Percentiles rank a stretch among this genome's conserved stretches.
Evolutionary conservation across 2,113 vertebrate species (phyloP).

Genomic region (Mobula hypostoma): DNA sequence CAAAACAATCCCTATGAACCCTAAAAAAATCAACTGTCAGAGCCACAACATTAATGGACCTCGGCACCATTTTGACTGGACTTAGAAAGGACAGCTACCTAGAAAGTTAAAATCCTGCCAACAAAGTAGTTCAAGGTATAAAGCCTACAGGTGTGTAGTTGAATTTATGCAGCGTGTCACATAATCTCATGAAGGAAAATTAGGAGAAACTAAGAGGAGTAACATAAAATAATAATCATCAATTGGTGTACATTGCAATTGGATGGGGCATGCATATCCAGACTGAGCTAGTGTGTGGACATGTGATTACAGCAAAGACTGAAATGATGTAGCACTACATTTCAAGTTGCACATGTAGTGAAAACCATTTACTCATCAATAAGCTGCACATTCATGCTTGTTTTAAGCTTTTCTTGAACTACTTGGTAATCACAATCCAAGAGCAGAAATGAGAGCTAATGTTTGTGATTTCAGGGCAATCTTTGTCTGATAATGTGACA

Average conservation of each 20-base stretch:
- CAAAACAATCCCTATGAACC: no score
- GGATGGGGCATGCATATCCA: neutral
- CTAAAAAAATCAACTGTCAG: no score
- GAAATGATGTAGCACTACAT: neutral
- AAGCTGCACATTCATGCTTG: no score
- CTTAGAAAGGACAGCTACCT: neutral
- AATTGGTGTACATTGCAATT: neutral
- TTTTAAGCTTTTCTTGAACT: no score
- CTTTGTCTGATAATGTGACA: no score
- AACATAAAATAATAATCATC: neutral
- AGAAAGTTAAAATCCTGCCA: neutral
- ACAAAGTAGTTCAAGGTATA: neutral
- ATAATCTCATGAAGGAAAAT: no score
- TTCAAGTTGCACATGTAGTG: neutral
- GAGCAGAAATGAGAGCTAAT: no score
- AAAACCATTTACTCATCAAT: neutral
- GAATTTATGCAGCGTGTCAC: no score
- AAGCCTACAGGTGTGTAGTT: no score
- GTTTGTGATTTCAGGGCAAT: no score
- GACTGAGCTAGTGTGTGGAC: neutral
- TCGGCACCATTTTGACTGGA: no score
- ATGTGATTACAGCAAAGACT: neutral
- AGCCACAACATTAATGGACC: no score
- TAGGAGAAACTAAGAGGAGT: neutral
- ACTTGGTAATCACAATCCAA: neutral